Base-by-base conservation (phyloP, 2,113 vertebrate species). In the Neotoma lepida region DNA sequence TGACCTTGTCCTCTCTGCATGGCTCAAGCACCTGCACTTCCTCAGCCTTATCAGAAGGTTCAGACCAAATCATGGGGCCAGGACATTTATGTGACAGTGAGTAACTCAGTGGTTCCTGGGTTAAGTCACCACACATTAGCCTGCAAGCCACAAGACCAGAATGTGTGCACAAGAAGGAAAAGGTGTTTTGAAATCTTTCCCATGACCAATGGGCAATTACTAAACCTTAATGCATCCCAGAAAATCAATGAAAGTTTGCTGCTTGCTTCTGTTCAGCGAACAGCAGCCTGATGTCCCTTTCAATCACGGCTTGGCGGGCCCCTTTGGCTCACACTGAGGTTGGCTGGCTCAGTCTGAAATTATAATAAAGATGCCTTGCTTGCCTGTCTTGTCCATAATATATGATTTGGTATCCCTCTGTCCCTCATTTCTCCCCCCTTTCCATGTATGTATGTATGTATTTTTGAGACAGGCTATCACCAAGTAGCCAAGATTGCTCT, bases 191-290 rank as follows among this genome's bases (percentile, higher is more conserved):
- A 89, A 88, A 89, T 33, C 68, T 41, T 88, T 41, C 54, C 86
- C 71, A 63, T 89, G 87, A 89, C 71, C 71, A 46, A 63, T 76
- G 87, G 54, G 54, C 71, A 89, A 76, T 76, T 76, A 89, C 70
- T 33, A 76, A 76, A 58, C 17, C 20, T 89, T 89, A 89, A 39
- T 41, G 18, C 87, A 76, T 58, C 44, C 26, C 39, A 26, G 70
- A 76, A 88, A 89, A 88, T 76, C 87, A 76, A 89, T 89, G 56
- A 35, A 46, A 63, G 30, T 44, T 61, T 89, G 87, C 41, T 76
- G 71, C 71, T 73, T 56, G 26, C 28, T 74, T 74, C 68, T 73
- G 26, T 58, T 74, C 51, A 74, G 86, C 1, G 2, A 88, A 30
- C 35, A 44, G 54, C 54, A 61, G 87, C 54, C 54, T 76, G 87